Evolutionary conservation across 2,888 invertebrate species (phyloP), one percentile per base, ranked within the genome.

Genomic region (Mythimna lalbum): DNA sequence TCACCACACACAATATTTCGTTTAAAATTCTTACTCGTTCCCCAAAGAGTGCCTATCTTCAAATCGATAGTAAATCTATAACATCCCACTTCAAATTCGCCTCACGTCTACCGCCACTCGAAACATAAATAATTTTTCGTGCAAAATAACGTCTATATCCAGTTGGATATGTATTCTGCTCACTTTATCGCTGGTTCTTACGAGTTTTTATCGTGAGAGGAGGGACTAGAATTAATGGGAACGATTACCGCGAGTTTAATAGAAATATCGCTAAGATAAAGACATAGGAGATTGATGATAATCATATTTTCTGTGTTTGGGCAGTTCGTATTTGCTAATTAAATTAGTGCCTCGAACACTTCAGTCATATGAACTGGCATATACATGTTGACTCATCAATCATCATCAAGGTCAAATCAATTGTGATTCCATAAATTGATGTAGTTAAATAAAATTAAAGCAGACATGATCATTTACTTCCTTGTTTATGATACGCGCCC

Each of bases 221-320:
- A 62, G 57, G 36, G 67, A 43, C 53, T 67, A 61, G 76, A 72
- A 80, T 81, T 71, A 80, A 83, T 80, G 63, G 60, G 39, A 4
- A 19, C 71, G 82, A 82, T 86, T 89, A 87, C 73, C 77, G 77
- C 78, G 78, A 66, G 81, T 86, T 88, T 90, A 89, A 91, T 90
- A 89, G 87, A 89, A 91, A 90, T 87, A 88, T 87, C 85, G 86
- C 84, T 83, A 84, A 87, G 85, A 88, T 71, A 70, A 50, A 69
- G 39, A 53, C 36, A 23, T 27, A n/a, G n/a, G 4, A 36, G 50
- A 57, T 47, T 52, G 50, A 53, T 77, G 21, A 47, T 9, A 52
- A 59, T 69, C 57, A 69, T 77, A 47, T 31, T 52, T 77, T 36
- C 27, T 50, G 27, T 50, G 4, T 43, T 76, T 57, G 3, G 1